Evolutionary conservation across 1,140 invertebrate species (phyloP).

Genomic region (Mycetomoellerius zeteki): DNA sequence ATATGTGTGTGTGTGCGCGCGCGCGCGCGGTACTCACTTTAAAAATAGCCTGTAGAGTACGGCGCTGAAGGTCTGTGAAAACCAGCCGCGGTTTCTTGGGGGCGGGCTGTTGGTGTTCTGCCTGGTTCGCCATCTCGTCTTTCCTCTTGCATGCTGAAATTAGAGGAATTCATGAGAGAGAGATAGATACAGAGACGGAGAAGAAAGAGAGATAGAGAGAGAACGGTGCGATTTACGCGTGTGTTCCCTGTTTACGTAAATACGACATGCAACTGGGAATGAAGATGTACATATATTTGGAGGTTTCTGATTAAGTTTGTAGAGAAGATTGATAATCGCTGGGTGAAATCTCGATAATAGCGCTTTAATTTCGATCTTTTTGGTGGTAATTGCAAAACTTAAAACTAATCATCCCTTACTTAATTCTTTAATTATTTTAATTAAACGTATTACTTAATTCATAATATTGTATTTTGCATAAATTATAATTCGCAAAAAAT

Average conservation of each 20-base stretch:
- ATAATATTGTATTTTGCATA: no score
- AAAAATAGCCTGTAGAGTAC: slow-evolving; percentile 99
- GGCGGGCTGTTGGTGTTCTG: slow-evolving; percentile 93
- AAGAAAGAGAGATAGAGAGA: not conserved
- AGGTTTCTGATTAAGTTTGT: not conserved
- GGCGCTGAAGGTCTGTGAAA: slow-evolving; percentile 99
- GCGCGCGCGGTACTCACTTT: slow-evolving; percentile 89
- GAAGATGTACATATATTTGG: not conserved
- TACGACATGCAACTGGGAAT: not conserved
- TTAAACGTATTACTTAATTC: no score
- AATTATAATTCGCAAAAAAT: no score
- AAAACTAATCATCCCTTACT: no score
- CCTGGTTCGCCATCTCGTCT: slow-evolving; percentile 94
- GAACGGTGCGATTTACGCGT: not conserved
- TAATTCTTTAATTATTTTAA: no score
- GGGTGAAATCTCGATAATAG: not conserved
- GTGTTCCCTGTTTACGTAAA: not conserved
- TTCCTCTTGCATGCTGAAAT: slow-evolving; percentile 98
- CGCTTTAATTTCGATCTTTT: not conserved
- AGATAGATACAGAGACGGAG: not conserved
- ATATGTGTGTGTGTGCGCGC: not conserved
- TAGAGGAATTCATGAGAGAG: slow-evolving; percentile 59
- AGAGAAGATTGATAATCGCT: not conserved
- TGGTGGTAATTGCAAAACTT: not conserved
- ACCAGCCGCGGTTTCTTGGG: slow-evolving; percentile 99